A percentile compares a stretch with the other conserved stretches of the same genome.
Evolutionary conservation across 1,140 invertebrate species (phyloP).

Genomic region (Lepidurus arcticus): DNA sequence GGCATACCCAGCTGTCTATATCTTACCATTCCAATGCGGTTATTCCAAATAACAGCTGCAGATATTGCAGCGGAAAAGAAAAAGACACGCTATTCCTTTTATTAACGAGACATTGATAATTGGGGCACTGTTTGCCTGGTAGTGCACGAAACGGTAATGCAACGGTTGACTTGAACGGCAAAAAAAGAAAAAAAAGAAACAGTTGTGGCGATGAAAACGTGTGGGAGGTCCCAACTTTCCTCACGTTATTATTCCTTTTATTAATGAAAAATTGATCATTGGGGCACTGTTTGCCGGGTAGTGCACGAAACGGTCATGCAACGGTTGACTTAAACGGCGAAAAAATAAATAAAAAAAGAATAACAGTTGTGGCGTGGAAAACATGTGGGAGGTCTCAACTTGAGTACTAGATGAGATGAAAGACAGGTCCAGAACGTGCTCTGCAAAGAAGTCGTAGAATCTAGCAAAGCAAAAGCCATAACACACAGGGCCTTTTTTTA

Average conservation of each 20-base stretch:
- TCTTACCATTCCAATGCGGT: too few relatives aligned
- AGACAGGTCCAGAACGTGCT: conserved; percentile 20
- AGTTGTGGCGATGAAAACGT: not conserved
- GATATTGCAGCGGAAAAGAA: too few relatives aligned
- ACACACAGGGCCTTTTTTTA: not conserved
- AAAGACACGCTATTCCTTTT: not conserved
- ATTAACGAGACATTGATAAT: not conserved
- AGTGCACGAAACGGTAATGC: not conserved
- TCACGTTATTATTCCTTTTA: not conserved
- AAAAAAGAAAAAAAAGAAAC: not conserved
- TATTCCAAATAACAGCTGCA: too few relatives aligned
- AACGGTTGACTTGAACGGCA: not conserved
- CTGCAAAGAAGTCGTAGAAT: not conserved
- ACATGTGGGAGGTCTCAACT: not conserved
- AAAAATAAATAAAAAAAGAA: not conserved
- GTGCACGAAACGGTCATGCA: not conserved
- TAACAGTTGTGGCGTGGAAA: not conserved
- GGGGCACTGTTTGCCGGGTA: not conserved
- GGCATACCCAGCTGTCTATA: too few relatives aligned
- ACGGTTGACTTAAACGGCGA: not conserved
- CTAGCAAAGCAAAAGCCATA: not conserved
- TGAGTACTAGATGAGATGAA: conserved; percentile 3
- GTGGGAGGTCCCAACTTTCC: not conserved
- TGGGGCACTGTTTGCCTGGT: not conserved
- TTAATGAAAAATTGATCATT: not conserved